Conservation (phyloP, 2,888 invertebrate species). For the Ophion ellenae region DNA sequence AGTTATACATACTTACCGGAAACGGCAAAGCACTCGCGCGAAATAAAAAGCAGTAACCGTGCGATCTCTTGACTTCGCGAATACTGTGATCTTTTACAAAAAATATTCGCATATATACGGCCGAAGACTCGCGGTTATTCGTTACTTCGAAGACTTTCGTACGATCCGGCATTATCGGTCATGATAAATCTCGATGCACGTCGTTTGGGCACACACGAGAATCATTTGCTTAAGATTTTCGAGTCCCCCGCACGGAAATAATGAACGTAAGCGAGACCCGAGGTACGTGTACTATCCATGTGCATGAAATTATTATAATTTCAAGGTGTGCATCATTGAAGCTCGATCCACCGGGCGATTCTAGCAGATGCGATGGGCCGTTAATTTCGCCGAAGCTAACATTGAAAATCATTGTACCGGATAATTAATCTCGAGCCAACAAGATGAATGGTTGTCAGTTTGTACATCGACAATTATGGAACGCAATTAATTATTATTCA, state of each 20-base stretch:
- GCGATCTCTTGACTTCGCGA: constrained; percentile 22
- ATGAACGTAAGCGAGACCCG: too few species aligned
- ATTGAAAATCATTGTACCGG: too few species aligned
- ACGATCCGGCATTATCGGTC: not conserved
- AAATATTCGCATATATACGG: constrained; percentile 30
- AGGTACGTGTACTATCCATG: too few species aligned
- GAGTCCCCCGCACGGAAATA: not conserved
- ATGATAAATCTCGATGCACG: constrained; percentile 4
- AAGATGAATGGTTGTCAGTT: not conserved
- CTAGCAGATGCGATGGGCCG: too few species aligned
- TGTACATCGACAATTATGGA: not conserved
- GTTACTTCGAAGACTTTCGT: not conserved
- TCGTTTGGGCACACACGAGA: constrained; percentile 1
- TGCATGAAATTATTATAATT: too few species aligned
- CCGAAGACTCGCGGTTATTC: not conserved
- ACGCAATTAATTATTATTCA: not conserved
- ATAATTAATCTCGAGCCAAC: not conserved
- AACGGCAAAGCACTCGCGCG: not conserved
- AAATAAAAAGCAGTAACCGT: not conserved
- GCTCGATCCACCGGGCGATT: too few species aligned
- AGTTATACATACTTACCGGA: not conserved
- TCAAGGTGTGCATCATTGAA: too few species aligned
- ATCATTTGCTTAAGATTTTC: constrained; percentile 16
- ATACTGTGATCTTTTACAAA: constrained; percentile 18
- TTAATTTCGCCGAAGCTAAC: too few species aligned